These are phyloP conservation scores for Gyrodactylus bullatarudis DNA, from an alignment of 1,140 invertebrate species.

Conservation along the genomic window DNA sequence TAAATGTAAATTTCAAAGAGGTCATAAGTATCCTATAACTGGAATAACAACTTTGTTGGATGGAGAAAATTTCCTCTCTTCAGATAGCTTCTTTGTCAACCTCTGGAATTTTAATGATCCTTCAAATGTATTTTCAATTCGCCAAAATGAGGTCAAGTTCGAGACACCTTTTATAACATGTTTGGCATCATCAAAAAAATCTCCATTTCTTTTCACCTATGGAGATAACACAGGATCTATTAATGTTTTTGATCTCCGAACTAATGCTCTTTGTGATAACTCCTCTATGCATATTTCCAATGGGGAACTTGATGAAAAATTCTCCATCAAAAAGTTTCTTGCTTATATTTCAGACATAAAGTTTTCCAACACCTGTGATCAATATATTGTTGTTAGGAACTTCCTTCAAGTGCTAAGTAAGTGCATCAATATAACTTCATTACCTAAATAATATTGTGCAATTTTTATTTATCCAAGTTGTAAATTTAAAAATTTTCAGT, in stretches of 20 bases:
- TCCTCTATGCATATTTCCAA: not conserved
- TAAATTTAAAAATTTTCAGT: not conserved
- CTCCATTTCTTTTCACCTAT: not conserved
- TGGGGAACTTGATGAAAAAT: not conserved
- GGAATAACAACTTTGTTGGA: not conserved
- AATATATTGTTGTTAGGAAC: not conserved
- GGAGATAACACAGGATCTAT: not conserved
- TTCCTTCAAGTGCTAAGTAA: not conserved
- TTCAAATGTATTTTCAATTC: not conserved
- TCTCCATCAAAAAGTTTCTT: not conserved
- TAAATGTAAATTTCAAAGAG: not conserved
- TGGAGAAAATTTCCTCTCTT: not conserved
- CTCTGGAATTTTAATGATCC: not conserved
- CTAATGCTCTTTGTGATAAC: not conserved
- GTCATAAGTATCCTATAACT: not conserved
- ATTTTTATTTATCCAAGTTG: not conserved
- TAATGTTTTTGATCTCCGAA: not conserved
- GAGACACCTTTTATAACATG: not conserved
- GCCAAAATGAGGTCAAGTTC: not conserved
- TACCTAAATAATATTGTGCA: not conserved
- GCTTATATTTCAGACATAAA: not conserved
- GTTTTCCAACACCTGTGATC: not conserved
- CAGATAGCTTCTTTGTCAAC: not conserved
- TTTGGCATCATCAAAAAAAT: not conserved
- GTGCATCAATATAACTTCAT: not conserved